Base-by-base conservation (phyloP, 2,888 invertebrate genomes). In the Apotomis capreana region DNA sequence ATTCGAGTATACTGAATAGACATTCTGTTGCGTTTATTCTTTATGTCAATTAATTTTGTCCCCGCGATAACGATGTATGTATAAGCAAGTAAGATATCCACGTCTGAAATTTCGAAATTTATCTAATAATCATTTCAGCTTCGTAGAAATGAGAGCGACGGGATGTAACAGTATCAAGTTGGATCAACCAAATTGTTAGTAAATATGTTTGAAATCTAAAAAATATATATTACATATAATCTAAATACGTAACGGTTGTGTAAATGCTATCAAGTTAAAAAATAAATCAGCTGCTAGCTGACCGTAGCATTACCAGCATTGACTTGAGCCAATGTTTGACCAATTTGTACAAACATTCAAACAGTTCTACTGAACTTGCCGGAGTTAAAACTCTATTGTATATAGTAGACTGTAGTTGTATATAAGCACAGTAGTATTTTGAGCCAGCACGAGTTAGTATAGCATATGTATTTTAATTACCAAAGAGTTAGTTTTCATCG, bases 351-450 rank as follows among this genome's bases (percentile, higher is more conserved):
- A 67, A 70, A 65, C 60, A 12, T 70, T 57, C n/a, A 40, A 36
- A 54, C 60, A 71, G 59, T 51, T 51, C n/a, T 26, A 54, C 60
- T n/a, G 65, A 60, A 67, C 60, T 67, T 67, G 70, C 52, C 64
- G 37, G 46, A 51, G 60, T 55, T 5, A 57, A 64, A 5, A 15
- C 63, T 51, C 13, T 55, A 52, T 64, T 68, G 71, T 68, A 71
- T 44, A 71, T 68, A 71, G 51, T 51, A 13, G n/a, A 67, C 15
- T 54, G 12, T 9, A 61, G 55, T 52, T 67, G 68, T 70, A 71
- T 58, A 71, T 71, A 71, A 57, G 65, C 71, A 71, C 70, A 37
- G 49, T 70, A 75, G 62, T 58, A 52, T 69, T 55, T 70, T 55
- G 69, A 62, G 62, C 10, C 5, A 51, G 71, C 71, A 67, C 71